Conservation (phyloP, 2,113 vertebrate species). For the Eubucco bourcierii region DNA sequence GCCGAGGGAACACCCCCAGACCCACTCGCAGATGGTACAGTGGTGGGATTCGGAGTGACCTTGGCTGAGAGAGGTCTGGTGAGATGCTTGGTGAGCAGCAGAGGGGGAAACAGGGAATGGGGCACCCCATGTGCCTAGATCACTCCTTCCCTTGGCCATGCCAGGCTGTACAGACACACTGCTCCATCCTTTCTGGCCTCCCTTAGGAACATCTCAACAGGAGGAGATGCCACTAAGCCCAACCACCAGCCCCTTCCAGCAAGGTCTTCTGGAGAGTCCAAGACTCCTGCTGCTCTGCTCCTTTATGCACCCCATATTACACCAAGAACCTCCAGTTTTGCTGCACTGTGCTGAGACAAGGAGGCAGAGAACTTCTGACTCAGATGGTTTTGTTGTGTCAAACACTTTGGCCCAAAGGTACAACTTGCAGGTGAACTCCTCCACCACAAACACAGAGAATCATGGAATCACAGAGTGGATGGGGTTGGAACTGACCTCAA, state of each 20-base stretch:
- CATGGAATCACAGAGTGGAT: too few relatives aligned
- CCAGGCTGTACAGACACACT: not conserved
- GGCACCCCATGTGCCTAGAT: not conserved
- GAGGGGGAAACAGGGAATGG: fast-evolving
- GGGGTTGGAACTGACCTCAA: too few relatives aligned
- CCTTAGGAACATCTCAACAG: not conserved
- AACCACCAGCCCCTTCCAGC: not conserved
- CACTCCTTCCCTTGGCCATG: fast-evolving
- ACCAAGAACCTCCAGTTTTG: not conserved
- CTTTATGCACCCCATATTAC: fast-evolving
- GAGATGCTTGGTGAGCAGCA: not conserved
- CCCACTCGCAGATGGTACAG: fast-evolving
- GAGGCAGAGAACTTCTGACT: not conserved
- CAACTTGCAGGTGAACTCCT: not conserved
- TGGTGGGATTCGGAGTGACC: not conserved
- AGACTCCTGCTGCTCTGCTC: not conserved
- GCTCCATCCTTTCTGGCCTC: not conserved
- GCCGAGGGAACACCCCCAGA: not conserved
- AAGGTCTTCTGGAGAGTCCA: fast-evolving
- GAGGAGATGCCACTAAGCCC: not conserved
- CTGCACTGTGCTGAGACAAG: not conserved
- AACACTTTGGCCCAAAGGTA: not conserved
- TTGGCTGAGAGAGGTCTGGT: not conserved
- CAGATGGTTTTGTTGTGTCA: not conserved
- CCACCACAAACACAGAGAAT: not conserved